These are phyloP conservation scores for Ctenicera cuprea DNA, from an alignment of 2,888 invertebrate genomes.

Conservation along the genomic window DNA sequence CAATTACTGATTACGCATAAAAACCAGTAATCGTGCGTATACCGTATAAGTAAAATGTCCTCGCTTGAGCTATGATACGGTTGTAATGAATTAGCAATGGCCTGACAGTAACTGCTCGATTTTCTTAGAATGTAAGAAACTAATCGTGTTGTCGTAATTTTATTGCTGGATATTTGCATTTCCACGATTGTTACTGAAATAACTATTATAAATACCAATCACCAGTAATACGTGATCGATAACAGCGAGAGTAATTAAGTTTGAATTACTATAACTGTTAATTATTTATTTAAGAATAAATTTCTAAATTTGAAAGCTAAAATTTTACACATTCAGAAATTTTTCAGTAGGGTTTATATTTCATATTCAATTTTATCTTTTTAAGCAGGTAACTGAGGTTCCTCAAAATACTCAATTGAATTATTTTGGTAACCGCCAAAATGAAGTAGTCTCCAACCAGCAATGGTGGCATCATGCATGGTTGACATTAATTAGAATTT, in stretches of 20 bases:
- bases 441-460: no score
- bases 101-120: conserved; percentile 66
- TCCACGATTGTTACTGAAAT: conserved; percentile 51
- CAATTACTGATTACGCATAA: conserved; percentile 58
- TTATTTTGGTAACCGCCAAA: no score
- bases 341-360: no score
- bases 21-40: conserved; percentile 64
- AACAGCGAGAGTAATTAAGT: background rate
- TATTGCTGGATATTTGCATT: conserved; percentile 65
- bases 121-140: conserved; percentile 65
- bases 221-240: background rate
- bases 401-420: no score
- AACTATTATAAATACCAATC: background rate
- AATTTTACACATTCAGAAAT: no score
- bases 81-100: conserved; percentile 67
- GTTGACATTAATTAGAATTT: no score
- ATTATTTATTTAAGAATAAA: no score
- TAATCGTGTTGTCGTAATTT: conserved; percentile 65
- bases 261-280: background rate
- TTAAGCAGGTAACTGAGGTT: no score
- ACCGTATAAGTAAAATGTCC: conserved; percentile 67
- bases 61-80: conserved; percentile 63
- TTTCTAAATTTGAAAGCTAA: no score
- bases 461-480: no score
- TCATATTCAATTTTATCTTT: no score